Percentiles rank a stretch among this genome's conserved stretches.
Conservation (phyloP, 1,140 invertebrate species). For the Archivesica marissinica region DNA sequence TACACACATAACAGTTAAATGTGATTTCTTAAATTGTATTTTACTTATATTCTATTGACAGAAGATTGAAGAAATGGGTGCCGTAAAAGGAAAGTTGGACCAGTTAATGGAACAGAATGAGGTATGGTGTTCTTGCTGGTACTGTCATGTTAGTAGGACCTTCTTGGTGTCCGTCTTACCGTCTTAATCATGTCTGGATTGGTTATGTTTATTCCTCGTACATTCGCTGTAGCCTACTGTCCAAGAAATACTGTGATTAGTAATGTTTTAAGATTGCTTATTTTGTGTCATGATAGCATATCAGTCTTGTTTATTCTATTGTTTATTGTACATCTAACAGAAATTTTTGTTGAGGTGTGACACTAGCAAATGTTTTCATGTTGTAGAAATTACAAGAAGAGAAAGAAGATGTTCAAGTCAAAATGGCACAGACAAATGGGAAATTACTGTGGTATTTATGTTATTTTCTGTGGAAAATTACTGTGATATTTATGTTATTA, state of each 20-base stretch:
- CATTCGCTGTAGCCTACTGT: too few relatives aligned
- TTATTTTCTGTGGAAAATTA: too few relatives aligned
- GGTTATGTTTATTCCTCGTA: too few relatives aligned
- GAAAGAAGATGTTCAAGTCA: constrained; percentile 40
- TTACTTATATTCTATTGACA: neutral
- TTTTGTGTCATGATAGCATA: too few relatives aligned
- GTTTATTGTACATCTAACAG: too few relatives aligned
- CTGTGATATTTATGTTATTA: too few relatives aligned
- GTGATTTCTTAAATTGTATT: neutral
- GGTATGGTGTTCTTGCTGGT: constrained; percentile 29
- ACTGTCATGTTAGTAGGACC: too few relatives aligned
- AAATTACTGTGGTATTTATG: constrained; percentile 39
- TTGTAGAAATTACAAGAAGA: constrained; percentile 53
- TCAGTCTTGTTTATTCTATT: too few relatives aligned
- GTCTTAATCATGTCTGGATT: neutral
- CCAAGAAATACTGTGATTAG: too few relatives aligned
- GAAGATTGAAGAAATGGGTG: constrained; percentile 5
- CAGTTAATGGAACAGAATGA: constrained; percentile 47
- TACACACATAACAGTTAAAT: too few relatives aligned
- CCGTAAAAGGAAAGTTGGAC: constrained; percentile 19
- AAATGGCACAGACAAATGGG: constrained; percentile 31
- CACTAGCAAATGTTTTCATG: neutral
- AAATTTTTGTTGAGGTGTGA: too few relatives aligned
- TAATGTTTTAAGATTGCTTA: too few relatives aligned
- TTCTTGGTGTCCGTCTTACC: neutral